Percentiles rank a stretch among this genome's conserved stretches.
phyloP scores from a whole-genome alignment of 2,888 invertebrate species.

The Pseudococcus viburni region DNA sequence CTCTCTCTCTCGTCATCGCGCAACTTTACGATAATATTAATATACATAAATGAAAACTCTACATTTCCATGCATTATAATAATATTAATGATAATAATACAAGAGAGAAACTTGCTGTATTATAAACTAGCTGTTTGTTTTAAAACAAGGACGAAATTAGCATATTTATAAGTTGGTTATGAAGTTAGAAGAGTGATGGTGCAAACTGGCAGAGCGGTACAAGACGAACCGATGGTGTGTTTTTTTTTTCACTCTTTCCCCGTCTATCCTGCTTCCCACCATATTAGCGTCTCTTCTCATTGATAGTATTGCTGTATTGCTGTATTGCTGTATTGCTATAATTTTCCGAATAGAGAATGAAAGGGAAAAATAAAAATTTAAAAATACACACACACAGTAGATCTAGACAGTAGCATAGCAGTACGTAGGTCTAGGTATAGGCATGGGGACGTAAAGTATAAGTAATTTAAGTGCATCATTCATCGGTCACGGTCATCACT shows the following conservation, averaged over 20 bases:
- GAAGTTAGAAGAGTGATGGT: slow-evolving; percentile 58
- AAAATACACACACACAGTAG: too few relatives aligned
- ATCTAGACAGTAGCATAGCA: too few relatives aligned
- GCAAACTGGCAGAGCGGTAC: neutral
- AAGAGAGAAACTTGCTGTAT: slow-evolving; percentile 63
- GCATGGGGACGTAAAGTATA: too few relatives aligned
- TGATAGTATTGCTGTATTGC: neutral
- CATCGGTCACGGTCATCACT: too few relatives aligned
- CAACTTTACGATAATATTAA: slow-evolving; percentile 65
- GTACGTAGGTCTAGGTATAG: too few relatives aligned
- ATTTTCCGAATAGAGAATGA: neutral
- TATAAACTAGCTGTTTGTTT: slow-evolving; percentile 66
- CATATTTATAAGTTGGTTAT: slow-evolving; percentile 67
- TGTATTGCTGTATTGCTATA: slow-evolving; percentile 16
- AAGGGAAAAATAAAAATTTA: too few relatives aligned
- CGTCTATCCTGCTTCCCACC: neutral
- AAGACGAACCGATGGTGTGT: neutral
- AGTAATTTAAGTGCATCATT: too few relatives aligned
- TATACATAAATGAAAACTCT: slow-evolving; percentile 63
- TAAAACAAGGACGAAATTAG: slow-evolving; percentile 68
- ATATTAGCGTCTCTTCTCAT: neutral
- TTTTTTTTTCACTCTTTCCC: neutral
- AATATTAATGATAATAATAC: slow-evolving; percentile 65
- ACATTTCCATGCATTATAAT: slow-evolving; percentile 65
- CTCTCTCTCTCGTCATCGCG: slow-evolving; percentile 18